Base-by-base conservation (phyloP, 2,113 vertebrate species). In the Dunckerocampus dactyliophorus region DNA sequence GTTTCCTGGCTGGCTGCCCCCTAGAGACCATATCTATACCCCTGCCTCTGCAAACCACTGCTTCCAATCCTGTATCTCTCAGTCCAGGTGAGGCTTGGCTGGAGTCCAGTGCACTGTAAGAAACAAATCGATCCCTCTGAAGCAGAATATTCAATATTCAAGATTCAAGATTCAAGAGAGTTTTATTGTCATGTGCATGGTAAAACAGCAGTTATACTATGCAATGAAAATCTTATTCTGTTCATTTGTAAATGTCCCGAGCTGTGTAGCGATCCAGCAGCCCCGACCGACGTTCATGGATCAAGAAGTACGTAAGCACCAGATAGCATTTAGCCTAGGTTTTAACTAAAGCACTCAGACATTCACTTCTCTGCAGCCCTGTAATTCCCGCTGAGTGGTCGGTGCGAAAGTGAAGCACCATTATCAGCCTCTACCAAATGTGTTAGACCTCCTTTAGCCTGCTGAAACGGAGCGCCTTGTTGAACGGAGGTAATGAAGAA, bases 241-340 rank as follows among this genome's bases (percentile, higher is more conserved):
- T n/a, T n/a, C n/a, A n/a, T n/a, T n/a, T 84, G 77, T 85, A 85
- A 87, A 88, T 87, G 77, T 75, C 11, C 63, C 75, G 13, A 58
- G 84, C 71, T 74, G 55, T 49, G 73, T 80, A 82, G 79, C 52
- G 69, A 87, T 82, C 77, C 72, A 82, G 76, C 72, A 20, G 75
- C 72, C 69, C 80, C 71, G 24, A 53, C 81, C 69, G 24, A 53
- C 53, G 81, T 31, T 64, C 77, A 62, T 64, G 76, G 81, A 87
- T 86, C 84, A 80, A 60, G 72, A 78, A 85, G 76, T 80, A 77
- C 85, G 85, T 87, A 82, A 72, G 82, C 82, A 81, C 52, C 34
- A 87, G 82, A 86, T 87, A 87, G 85, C 84, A 77, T 87, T 89
- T 87, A 83, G 64, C 77, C 81, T 80, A 60, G 82, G 83, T 85